Evolutionary conservation across 1,140 invertebrate genomes (phyloP).

Genomic region (Drosophila athabasca): DNA sequence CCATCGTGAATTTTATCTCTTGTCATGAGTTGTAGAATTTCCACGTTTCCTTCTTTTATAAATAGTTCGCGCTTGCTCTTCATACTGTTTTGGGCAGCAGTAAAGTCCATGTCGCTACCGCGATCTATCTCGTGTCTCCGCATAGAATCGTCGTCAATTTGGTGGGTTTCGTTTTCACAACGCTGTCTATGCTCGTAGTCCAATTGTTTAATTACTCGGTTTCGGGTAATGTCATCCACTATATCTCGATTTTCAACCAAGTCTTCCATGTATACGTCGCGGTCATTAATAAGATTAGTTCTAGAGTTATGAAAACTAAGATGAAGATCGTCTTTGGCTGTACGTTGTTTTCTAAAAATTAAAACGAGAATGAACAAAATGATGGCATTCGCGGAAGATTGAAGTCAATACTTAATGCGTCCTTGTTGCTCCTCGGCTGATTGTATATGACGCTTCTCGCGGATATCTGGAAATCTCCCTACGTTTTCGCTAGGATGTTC

Average conservation of each 20-base stretch:
- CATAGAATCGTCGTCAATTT: conserved; percentile 88
- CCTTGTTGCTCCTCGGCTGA: conserved; percentile 76
- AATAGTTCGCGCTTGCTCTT: conserved; percentile 87
- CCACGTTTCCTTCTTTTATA: conserved; percentile 92
- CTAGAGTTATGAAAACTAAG: conserved; percentile 82
- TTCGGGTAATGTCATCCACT: conserved; percentile 73
- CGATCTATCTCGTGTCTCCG: conserved; percentile 89
- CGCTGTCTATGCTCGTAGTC: conserved; percentile 84
- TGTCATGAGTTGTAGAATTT: conserved; percentile 91
- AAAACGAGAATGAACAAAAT: neutral
- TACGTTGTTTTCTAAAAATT: conserved; percentile 58
- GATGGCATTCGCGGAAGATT: neutral
- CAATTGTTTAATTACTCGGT: conserved; percentile 79
- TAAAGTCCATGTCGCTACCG: conserved; percentile 87
- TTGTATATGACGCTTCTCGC: conserved; percentile 49
- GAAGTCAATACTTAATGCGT: conserved; percentile 67
- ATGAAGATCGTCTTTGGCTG: conserved; percentile 80
- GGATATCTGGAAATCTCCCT: conserved; percentile 48
- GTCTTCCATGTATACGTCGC: conserved; percentile 86
- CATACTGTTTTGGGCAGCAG: conserved; percentile 76
- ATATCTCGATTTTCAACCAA: conserved; percentile 84
- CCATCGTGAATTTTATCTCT: conserved; percentile 84
- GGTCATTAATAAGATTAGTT: conserved; percentile 85
- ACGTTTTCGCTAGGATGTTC: conserved; percentile 80
- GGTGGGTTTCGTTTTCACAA: conserved; percentile 87